Base-by-base conservation (phyloP, 2,113 vertebrate genomes). In the Casuarius casuarius region DNA sequence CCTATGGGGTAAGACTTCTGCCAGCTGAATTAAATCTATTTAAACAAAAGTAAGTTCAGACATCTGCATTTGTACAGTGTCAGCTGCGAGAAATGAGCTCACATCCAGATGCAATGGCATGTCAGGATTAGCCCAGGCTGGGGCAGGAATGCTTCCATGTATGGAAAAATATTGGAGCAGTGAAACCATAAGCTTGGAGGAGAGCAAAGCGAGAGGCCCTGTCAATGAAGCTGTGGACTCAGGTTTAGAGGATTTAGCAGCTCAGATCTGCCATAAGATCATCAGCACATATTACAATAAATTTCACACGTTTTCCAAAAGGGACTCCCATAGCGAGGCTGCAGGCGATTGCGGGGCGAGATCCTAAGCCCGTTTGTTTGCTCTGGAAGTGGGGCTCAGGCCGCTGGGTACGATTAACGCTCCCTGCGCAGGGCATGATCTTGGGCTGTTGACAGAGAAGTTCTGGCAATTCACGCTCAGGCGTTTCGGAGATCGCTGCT, bases 161-260 rank as follows among this genome's bases (percentile, higher is more conserved):
- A 98, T 97, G 98, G 98, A 98, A 98, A 97, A 97, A 96, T 96
- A 95, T 58, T 81, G 95, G 95, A 93, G 95, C 96, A 95, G 87
- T 96, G 96, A 98, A 98, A 98, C 97, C 97, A 97, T 97, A 97
- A 97, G 96, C 97, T 95, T 84, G 97, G 97, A 97, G 89, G 97
- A 93, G 83, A 96, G 97, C 95, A 96, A 97, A 97, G 95, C 65
- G 91, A 95, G 95, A 94, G 93, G 89, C 88, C 84, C 91, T 81
- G 77, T 95, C 96, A 96, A 95, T 84, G 94, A 85, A 95, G 81
- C 1, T 9, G 71, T 23, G 4, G 86, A 82, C 95, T 94, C 96
- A 95, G 84, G 91, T 95, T 95, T 95, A 97, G 89, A 95, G 79
- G 77, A 49, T 87, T 91, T 74, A 94, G 93, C 89, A 62, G 76